These are phyloP conservation scores for Acanthisitta chloris DNA, from an alignment of 2,113 vertebrate species.

Conservation along the genomic window DNA sequence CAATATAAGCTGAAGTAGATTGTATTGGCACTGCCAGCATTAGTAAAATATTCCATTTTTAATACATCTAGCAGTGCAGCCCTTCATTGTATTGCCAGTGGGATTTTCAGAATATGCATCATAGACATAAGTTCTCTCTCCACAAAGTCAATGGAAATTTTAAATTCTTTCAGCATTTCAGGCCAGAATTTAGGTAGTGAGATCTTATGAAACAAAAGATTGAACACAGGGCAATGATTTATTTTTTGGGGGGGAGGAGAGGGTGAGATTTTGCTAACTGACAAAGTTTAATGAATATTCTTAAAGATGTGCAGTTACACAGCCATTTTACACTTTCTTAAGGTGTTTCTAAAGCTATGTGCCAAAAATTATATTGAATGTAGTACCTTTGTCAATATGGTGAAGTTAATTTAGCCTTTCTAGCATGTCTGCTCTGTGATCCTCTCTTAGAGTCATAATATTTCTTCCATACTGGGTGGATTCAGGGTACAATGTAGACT, in stretches of 20 bases:
- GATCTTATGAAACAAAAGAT: background rate
- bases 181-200: background rate
- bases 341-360: background rate
- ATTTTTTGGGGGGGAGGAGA: background rate
- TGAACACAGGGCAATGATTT: fast-evolving
- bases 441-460: background rate
- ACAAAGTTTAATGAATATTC: background rate
- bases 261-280: background rate
- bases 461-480: constrained; percentile 29
- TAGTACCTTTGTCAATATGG: background rate
- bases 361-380: background rate
- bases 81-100: background rate
- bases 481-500: background rate
- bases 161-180: background rate
- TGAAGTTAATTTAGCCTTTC: background rate
- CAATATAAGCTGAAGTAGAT: background rate
- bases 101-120: background rate
- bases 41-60: background rate
- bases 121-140: background rate
- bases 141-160: background rate
- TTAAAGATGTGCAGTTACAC: background rate
- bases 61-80: background rate
- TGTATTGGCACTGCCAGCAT: background rate
- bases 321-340: background rate
- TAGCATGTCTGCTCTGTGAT: background rate